A percentile compares a stretch with the other conserved stretches of the same genome.
Conservation (phyloP, 2,888 invertebrate species). For the Gisinianus flammeolus region DNA sequence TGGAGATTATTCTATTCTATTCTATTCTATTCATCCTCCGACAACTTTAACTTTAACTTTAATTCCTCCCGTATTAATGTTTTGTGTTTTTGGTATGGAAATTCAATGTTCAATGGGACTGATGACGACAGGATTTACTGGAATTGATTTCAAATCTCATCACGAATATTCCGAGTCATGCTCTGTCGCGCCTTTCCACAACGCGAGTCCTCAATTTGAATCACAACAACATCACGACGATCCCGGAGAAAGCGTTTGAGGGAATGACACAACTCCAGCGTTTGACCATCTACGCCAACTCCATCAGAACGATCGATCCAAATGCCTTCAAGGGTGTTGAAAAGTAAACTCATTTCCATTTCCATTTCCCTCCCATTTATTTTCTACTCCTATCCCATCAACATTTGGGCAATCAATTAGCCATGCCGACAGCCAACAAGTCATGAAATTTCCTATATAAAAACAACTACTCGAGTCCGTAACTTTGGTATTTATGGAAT, state of each 20-base stretch:
- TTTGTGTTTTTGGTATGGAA: no score
- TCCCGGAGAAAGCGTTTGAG: slow-evolving; percentile 82
- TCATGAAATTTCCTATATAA: no score
- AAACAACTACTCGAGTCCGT: no score
- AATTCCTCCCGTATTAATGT: no score
- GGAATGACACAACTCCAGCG: slow-evolving; percentile 87
- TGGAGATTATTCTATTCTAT: no score
- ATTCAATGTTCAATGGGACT: no score
- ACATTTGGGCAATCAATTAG: not conserved
- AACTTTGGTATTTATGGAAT: no score
- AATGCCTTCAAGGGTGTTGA: slow-evolving; percentile 86
- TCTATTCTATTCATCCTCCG: no score
- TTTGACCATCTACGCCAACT: slow-evolving; percentile 84
- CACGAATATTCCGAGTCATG: slow-evolving; percentile 78
- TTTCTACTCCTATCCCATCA: not conserved
- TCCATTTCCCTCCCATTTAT: not conserved
- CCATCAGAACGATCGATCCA: slow-evolving; percentile 76
- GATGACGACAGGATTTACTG: slow-evolving; percentile 72
- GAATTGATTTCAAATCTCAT: slow-evolving; percentile 87
- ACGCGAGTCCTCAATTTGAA: slow-evolving; percentile 87
- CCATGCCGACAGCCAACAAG: no score
- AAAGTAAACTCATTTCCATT: slow-evolving; percentile 68
- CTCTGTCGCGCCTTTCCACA: slow-evolving; percentile 79
- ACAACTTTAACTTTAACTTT: no score
- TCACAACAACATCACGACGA: slow-evolving; percentile 79